These are phyloP conservation scores for Drosophila algonquin DNA, from an alignment of 2,888 invertebrate genomes.

Conservation along the genomic window DNA sequence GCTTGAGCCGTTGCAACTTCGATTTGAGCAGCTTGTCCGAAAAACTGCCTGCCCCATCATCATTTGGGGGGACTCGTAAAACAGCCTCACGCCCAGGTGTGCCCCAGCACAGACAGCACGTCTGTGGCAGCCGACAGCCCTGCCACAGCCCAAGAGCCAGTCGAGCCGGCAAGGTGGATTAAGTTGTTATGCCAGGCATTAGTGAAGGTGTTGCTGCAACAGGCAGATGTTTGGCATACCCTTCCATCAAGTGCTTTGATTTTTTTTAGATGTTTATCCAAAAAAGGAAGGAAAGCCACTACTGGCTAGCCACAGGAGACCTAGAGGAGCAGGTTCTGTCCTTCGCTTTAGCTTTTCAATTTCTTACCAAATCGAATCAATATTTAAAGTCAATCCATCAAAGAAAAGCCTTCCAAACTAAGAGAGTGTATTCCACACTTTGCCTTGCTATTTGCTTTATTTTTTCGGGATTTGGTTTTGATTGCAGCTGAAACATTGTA, in stretches of 20 bases:
- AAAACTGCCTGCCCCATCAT: constrained; percentile 31
- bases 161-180: constrained; percentile 58
- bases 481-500: constrained; percentile 36
- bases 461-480: constrained; percentile 24
- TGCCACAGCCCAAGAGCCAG: constrained; percentile 17
- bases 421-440: background rate
- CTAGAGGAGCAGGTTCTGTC: background rate
- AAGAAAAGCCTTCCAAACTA: rapidly evolving
- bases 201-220: constrained; percentile 67
- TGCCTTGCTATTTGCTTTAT: background rate
- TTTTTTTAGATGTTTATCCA: background rate
- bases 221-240: constrained; percentile 25
- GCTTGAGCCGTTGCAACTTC: constrained; percentile 32
- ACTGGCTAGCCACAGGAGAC: background rate
- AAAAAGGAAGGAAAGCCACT: too few species aligned
- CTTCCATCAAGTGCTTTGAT: background rate
- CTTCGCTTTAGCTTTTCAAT: background rate
- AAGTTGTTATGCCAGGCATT: constrained; percentile 76
- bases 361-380: too few species aligned
- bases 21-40: constrained; percentile 72
- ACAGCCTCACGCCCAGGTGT: constrained; percentile 35
- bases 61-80: constrained; percentile 38
- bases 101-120: constrained; percentile 31
- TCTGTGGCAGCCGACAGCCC: constrained; percentile 20
- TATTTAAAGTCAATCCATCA: too few species aligned